phyloP scores from a whole-genome alignment of 1,140 invertebrate genomes.

The Scaptomyza graminum region DNA sequence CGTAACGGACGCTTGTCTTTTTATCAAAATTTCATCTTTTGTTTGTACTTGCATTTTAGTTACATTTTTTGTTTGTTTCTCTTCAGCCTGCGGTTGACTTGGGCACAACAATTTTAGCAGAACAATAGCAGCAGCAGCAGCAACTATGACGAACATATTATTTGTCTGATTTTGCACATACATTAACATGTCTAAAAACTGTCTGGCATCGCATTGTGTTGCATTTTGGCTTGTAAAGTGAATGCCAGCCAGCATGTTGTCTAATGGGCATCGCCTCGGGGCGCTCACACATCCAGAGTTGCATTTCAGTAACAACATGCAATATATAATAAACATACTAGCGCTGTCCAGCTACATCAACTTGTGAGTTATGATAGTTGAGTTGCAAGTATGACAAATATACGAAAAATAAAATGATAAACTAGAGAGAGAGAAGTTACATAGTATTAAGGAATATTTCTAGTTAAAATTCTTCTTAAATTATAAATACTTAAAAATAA shows the following conservation, averaged over 20 bases:
- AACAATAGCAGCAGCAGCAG: slow-evolving; percentile 7
- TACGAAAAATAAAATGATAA: neutral
- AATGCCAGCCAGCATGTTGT: neutral
- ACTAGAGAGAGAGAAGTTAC: neutral
- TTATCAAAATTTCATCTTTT: slow-evolving; percentile 44
- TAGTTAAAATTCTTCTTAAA: too few relatives aligned
- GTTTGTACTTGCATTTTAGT: slow-evolving; percentile 39
- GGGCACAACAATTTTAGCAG: slow-evolving; percentile 26
- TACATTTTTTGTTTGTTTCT: slow-evolving; percentile 25
- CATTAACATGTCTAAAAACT: slow-evolving; percentile 76
- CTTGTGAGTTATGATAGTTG: slow-evolving; percentile 15
- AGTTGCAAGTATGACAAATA: slow-evolving; percentile 10
- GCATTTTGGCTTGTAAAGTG: too few relatives aligned
- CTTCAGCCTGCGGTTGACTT: slow-evolving; percentile 36
- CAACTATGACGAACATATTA: slow-evolving; percentile 18
- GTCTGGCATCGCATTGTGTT: slow-evolving; percentile 59
- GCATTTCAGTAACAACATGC: slow-evolving; percentile 7
- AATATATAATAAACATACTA: slow-evolving; percentile 23
- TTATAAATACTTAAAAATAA: neutral
- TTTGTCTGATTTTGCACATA: slow-evolving; percentile 73
- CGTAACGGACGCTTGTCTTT: slow-evolving; percentile 15
- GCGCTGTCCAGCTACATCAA: slow-evolving; percentile 2
- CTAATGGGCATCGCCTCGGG: neutral
- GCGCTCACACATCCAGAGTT: neutral
- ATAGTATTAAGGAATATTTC: too few relatives aligned